These are phyloP conservation scores for Psylliodes chrysocephalus DNA, from an alignment of 2,888 invertebrate genomes.

Conservation along the genomic window DNA sequence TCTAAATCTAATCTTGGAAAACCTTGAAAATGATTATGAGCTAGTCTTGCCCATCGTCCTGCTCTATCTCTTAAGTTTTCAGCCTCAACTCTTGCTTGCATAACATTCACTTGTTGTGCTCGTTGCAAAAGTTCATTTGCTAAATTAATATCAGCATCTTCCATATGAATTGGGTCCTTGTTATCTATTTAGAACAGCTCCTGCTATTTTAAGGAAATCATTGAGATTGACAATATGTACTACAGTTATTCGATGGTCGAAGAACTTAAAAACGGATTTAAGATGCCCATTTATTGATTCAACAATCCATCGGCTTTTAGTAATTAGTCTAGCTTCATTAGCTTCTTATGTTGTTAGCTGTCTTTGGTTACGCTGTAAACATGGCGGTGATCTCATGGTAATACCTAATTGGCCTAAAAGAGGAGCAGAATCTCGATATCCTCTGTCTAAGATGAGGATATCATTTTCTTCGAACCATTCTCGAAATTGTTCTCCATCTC, in stretches of 20 bases:
- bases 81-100: slow-evolving; percentile 25
- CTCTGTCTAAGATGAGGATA: neutral
- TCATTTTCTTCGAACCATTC: neutral
- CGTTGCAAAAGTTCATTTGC: slow-evolving; percentile 11
- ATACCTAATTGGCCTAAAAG: neutral
- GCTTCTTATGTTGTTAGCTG: slow-evolving; percentile 9
- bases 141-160: slow-evolving; percentile 14
- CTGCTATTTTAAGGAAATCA: slow-evolving; percentile 15
- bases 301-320: slow-evolving; percentile 13
- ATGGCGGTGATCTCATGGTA: neutral
- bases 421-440: slow-evolving; percentile 5
- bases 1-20: slow-evolving; percentile 7
- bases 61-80: slow-evolving; percentile 11
- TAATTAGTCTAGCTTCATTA: slow-evolving; percentile 12
- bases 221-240: slow-evolving; percentile 18
- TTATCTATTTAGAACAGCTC: slow-evolving; percentile 19
- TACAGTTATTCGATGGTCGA: slow-evolving; percentile 2
- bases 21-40: slow-evolving; percentile 6
- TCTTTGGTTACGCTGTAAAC: neutral
- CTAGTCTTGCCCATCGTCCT: slow-evolving; percentile 4
- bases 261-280: slow-evolving; percentile 1
- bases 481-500: neutral
- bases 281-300: slow-evolving; percentile 19
- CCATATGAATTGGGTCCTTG: slow-evolving; percentile 15
- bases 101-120: slow-evolving; percentile 10